Conservation (phyloP, 2,888 invertebrate species). For the Polyploca ridens region DNA sequence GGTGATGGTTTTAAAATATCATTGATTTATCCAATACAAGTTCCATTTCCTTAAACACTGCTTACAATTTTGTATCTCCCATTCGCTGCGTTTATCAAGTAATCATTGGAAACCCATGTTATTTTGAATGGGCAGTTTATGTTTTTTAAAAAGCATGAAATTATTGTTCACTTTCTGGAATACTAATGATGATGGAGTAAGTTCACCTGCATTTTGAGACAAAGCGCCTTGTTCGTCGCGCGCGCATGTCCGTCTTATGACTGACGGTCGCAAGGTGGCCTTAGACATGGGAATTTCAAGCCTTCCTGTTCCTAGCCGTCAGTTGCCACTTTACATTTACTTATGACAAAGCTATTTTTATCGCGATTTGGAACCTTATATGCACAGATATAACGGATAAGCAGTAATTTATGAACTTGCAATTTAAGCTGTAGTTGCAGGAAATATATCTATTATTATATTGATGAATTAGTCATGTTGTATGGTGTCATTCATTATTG, state of each 20-base stretch:
- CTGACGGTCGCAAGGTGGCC: constrained; percentile 58
- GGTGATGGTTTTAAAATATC: no score
- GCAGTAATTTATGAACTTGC: constrained; percentile 12
- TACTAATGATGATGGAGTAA: constrained; percentile 17
- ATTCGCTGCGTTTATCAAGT: neutral
- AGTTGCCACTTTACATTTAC: constrained; percentile 32
- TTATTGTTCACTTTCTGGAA: constrained; percentile 3
- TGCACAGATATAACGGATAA: constrained; percentile 11
- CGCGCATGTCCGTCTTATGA: constrained; percentile 34
- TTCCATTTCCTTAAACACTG: neutral
- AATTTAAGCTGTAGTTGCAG: constrained; percentile 18
- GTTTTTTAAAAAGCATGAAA: neutral
- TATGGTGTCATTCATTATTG: constrained; percentile 37
- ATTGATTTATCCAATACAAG: no score
- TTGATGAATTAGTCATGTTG: constrained; percentile 46
- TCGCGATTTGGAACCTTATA: constrained; percentile 21
- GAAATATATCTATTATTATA: constrained; percentile 46
- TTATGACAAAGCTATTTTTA: constrained; percentile 22
- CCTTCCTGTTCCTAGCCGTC: constrained; percentile 37
- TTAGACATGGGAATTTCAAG: constrained; percentile 39
- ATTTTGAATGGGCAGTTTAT: constrained; percentile 1
- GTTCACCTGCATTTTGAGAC: constrained; percentile 41
- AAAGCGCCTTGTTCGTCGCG: constrained; percentile 25
- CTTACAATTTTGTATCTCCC: neutral
- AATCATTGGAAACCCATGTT: neutral